Base-by-base conservation (phyloP, 2,888 invertebrate genomes). In the Xestoiulus laeticollis region DNA sequence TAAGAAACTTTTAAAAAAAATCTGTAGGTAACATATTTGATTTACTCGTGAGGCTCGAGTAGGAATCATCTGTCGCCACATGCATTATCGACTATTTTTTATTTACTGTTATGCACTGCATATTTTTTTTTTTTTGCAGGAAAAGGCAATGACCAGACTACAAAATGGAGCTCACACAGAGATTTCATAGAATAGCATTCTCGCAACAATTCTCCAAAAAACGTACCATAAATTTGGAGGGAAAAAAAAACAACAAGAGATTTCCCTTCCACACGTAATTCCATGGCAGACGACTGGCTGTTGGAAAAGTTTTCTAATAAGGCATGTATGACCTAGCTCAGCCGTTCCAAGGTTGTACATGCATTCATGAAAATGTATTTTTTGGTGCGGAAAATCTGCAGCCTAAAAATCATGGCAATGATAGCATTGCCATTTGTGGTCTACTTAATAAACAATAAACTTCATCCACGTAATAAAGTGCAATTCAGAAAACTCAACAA, bases 391-490 rank as follows among this genome's bases (percentile, higher is more conserved):
- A 78, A 78, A 78, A 78, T 78, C 78, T 16, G 30, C 78, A 78
- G 12, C 26, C 78, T 30, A 16, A 30, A 78, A 30, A 78, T 30
- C 30, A 78, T 30, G 30, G 78, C 78, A 30, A 78, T 78, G 78
- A 78, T 78, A 78, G 78, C 78, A 30, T 30, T 78, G 30, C 78
- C 78, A 78, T 78, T 78, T 78, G 78, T 78, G 78, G 78, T 78
- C 78, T 78, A 78, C 78, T 78, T 78, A 78, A 78, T 78, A 78
- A 78, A 78, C 78, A 78, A 78, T 78, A 78, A 78, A 78, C 78
- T 78, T 30, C 78, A 78, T 78, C 78, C 78, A 30, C 10, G 78
- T 78, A 78, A 78, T 78, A 78, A 78, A 78, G 78, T 30, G 78
- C 30, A 78, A 78, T 78, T 78, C 78, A 78, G 78, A 78, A 78